Conservation (phyloP, 2,113 vertebrate species). For the Noctilio leporinus region DNA sequence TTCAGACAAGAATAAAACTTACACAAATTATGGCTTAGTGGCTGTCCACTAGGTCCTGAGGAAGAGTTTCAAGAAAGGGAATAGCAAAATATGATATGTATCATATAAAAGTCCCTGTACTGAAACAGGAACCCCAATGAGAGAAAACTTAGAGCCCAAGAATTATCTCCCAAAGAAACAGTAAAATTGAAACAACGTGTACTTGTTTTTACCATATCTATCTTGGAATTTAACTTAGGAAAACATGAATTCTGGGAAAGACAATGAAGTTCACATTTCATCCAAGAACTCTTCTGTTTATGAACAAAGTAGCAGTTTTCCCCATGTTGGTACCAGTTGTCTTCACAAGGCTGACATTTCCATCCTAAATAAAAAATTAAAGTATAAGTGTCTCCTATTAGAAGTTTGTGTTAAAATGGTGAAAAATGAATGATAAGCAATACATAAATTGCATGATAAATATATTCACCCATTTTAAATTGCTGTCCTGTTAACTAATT, state of each 20-base stretch:
- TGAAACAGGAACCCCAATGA: background rate
- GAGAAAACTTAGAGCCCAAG: background rate
- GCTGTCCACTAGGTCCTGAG: background rate
- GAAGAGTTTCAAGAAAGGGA: background rate
- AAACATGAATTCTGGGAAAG: background rate
- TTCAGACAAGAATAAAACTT: background rate
- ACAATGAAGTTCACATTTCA: background rate
- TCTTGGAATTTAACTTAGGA: background rate
- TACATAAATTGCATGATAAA: background rate
- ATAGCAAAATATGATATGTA: background rate
- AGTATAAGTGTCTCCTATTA: background rate
- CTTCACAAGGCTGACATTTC: background rate
- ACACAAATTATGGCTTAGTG: background rate
- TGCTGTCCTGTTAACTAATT: background rate
- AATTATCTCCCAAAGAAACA: background rate
- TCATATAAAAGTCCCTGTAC: background rate
- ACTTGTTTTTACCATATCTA: background rate
- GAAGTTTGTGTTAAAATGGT: background rate
- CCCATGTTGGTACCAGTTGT: background rate
- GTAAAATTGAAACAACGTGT: background rate
- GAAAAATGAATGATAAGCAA: background rate
- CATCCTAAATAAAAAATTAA: background rate
- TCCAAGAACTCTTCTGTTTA: background rate
- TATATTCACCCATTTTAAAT: background rate
- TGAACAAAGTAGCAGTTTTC: background rate